phyloP scores from a whole-genome alignment of 2,888 invertebrate species.

The Dryomyza anilis region DNA sequence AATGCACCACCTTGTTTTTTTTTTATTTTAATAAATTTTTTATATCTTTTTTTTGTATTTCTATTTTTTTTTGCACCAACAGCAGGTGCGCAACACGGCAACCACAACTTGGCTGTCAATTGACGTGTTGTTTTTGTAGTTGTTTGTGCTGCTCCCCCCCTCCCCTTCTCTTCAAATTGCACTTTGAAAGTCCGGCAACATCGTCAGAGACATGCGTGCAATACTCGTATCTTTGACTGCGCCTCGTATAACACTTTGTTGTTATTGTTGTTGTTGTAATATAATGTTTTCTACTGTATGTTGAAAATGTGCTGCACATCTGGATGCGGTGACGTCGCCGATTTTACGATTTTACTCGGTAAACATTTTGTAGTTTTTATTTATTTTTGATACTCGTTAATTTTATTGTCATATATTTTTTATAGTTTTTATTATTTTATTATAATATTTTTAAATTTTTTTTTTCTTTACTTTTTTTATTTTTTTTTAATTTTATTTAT shows the following conservation, averaged over 20 bases:
- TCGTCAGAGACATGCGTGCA: not conserved
- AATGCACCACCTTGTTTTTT: not conserved
- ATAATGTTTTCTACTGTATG: too few species aligned
- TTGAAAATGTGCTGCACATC: conserved; percentile 8
- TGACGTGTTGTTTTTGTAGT: not conserved
- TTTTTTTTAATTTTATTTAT: not conserved
- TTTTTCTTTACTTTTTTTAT: not conserved
- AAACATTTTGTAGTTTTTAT: not conserved
- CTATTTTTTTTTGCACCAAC: not conserved
- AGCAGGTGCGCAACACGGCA: conserved; percentile 3
- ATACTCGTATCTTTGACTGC: not conserved
- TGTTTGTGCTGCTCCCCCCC: not conserved
- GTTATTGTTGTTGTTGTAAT: not conserved
- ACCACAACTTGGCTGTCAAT: conserved; percentile 3
- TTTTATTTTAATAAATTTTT: not conserved
- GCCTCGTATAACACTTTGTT: not conserved
- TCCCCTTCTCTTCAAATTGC: not conserved
- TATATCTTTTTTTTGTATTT: not conserved
- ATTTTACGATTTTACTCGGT: not conserved
- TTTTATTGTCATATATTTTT: not conserved
- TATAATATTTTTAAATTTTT: not conserved
- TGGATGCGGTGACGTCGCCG: not conserved
- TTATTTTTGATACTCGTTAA: not conserved
- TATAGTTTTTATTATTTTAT: not conserved
- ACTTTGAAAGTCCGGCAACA: not conserved